Conservation (phyloP, 2,888 invertebrate genomes). For the Erynnis tages region DNA sequence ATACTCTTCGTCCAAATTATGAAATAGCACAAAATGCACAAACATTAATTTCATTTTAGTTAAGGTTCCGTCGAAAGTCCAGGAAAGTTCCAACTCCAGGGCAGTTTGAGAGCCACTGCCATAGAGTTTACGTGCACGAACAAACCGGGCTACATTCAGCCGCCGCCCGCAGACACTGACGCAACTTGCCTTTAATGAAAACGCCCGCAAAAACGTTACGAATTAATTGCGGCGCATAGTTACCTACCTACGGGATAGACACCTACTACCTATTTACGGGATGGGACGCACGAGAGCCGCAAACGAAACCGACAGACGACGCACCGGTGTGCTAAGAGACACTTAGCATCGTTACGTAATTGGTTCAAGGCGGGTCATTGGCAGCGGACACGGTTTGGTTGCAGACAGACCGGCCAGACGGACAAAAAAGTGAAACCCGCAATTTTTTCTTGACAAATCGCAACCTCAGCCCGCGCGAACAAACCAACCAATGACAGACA, state of each 20-base stretch:
- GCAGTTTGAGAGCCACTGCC: no score
- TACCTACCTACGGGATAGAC: no score
- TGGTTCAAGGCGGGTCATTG: conserved; percentile 78
- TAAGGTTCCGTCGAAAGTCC: no score
- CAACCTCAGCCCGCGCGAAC: conserved; percentile 33
- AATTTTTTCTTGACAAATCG: conserved; percentile 56
- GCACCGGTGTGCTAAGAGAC: conserved; percentile 40
- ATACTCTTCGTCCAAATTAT: no score
- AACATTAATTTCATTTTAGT: no score
- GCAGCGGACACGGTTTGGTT: conserved; percentile 58
- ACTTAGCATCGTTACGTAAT: conserved; percentile 55
- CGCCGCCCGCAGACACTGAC: neutral
- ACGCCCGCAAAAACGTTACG: conserved; percentile 16
- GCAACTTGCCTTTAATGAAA: neutral
- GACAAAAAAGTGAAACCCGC: conserved; percentile 76
- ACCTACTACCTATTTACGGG: neutral
- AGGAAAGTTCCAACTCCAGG: no score
- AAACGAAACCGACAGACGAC: conserved; percentile 40
- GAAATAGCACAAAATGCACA: no score
- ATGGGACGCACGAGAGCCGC: conserved; percentile 8
- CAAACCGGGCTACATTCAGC: no score
- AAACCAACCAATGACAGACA: conserved; percentile 31
- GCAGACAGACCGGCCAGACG: conserved; percentile 75
- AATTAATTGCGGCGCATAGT: conserved; percentile 25
- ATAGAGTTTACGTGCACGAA: no score